A percentile compares a stretch with the other conserved stretches of the same genome.
phyloP scores from a whole-genome alignment of 2,113 vertebrate species.

The Esox niger region DNA sequence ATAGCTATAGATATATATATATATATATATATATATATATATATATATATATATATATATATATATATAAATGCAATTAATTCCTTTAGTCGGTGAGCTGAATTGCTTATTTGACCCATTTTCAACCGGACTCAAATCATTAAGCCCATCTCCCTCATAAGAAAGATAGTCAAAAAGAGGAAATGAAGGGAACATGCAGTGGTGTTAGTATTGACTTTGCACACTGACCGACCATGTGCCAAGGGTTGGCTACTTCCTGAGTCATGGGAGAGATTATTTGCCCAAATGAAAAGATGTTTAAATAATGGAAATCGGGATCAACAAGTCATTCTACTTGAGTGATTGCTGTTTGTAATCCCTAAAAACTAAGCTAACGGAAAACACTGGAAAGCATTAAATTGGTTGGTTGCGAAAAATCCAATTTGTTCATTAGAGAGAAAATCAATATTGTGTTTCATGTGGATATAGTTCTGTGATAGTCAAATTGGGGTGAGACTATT shows the following conservation, averaged over 20 bases:
- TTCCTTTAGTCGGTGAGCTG: no score
- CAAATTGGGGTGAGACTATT: slow-evolving; percentile 18
- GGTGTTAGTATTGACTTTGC: slow-evolving; percentile 28
- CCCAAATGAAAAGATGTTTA: slow-evolving; percentile 40
- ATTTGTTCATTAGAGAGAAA: slow-evolving; percentile 46
- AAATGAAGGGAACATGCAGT: slow-evolving; percentile 1
- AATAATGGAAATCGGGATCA: slow-evolving; percentile 38
- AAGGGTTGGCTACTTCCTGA: slow-evolving; percentile 23
- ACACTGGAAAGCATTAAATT: slow-evolving; percentile 44
- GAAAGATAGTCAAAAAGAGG: neutral
- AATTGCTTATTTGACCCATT: no score
- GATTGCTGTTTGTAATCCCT: slow-evolving; percentile 36
- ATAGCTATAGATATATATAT: no score
- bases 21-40: no score
- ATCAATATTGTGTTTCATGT: slow-evolving; percentile 41
- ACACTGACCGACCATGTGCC: slow-evolving; percentile 4
- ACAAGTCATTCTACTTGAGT: slow-evolving; percentile 28
- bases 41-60: no score
- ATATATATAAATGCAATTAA: no score
- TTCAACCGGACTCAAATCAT: neutral
- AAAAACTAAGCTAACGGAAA: slow-evolving; percentile 38
- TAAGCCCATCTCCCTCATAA: neutral
- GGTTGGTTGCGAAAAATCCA: slow-evolving; percentile 51
- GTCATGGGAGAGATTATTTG: slow-evolving; percentile 32
- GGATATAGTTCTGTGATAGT: slow-evolving; percentile 15